A percentile compares a stretch with the other conserved stretches of the same genome.
Evolutionary conservation across 2,113 vertebrate species (phyloP).

Genomic region (Brienomyrus longianalis): DNA sequence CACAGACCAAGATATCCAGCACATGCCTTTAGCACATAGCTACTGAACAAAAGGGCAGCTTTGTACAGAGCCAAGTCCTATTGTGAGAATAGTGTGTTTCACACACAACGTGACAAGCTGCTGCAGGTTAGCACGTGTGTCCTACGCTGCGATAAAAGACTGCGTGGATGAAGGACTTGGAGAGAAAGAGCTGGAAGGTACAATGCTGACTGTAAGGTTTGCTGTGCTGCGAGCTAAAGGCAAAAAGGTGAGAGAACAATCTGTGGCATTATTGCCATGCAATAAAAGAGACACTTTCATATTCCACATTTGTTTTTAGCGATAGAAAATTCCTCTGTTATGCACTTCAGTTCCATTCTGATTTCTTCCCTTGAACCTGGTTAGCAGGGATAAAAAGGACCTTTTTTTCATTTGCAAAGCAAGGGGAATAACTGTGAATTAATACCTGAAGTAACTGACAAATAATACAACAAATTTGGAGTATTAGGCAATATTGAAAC

Average conservation of each 20-base stretch:
- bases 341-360: slow-evolving; percentile 21
- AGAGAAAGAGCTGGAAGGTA: not conserved
- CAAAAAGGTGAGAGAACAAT: slow-evolving; percentile 41
- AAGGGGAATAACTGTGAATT: not conserved
- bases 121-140: not conserved
- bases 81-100: not conserved
- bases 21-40: not conserved
- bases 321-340: slow-evolving; percentile 44
- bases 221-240: slow-evolving; percentile 24
- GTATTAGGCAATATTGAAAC: not conserved
- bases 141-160: not conserved
- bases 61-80: not conserved
- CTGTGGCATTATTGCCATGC: slow-evolving; percentile 53
- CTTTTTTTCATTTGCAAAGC: not conserved
- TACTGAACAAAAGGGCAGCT: not conserved
- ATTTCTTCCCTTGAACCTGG: not conserved
- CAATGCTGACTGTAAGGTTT: slow-evolving; percentile 8
- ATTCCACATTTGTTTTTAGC: slow-evolving; percentile 54
- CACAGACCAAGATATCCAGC: not conserved
- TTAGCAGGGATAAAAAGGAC: not conserved
- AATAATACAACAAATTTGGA: not conserved
- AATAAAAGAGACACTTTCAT: slow-evolving; percentile 55
- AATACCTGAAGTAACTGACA: not conserved
- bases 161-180: not conserved
- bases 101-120: not conserved